Evolutionary conservation across 37 sponge, comb jelly and placozoan genomes (phyloP).

Genomic region (Dysidea cf. avara): DNA sequence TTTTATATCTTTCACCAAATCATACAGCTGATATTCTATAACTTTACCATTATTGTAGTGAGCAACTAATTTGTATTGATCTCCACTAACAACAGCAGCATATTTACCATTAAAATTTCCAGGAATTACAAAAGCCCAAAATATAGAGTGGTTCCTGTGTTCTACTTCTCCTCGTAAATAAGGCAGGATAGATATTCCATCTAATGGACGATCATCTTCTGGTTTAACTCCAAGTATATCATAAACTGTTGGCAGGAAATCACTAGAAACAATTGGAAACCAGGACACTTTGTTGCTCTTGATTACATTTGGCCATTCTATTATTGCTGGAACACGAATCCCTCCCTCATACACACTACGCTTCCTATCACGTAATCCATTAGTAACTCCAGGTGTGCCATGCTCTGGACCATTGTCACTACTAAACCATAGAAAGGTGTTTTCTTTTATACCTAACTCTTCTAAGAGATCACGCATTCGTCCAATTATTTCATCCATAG

Average conservation of each 20-base stretch:
- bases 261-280: constrained; percentile 39
- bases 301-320: constrained; percentile 57
- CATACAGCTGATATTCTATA: constrained; percentile 29
- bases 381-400: constrained; percentile 42
- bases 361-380: constrained; percentile 52
- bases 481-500: constrained; percentile 49
- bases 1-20: constrained; percentile 19
- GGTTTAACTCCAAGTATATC: constrained; percentile 11
- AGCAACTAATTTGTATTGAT: constrained; percentile 38
- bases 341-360: constrained; percentile 61
- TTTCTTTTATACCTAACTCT: background rate
- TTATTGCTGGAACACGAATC: constrained; percentile 63
- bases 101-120: constrained; percentile 39
- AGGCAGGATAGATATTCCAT: constrained; percentile 44
- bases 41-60: constrained; percentile 22
- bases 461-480: constrained; percentile 21
- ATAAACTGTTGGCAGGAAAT: constrained; percentile 54
- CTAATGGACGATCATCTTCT: too few species aligned
- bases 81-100: constrained; percentile 15
- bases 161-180: background rate
- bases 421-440: constrained; percentile 67
- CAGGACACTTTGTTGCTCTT: constrained; percentile 23
- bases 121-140: constrained; percentile 38
- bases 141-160: background rate
- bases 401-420: constrained; percentile 66